Evolutionary conservation across 2,113 vertebrate species (phyloP).

Genomic region (Odontesthes bonariensis): DNA sequence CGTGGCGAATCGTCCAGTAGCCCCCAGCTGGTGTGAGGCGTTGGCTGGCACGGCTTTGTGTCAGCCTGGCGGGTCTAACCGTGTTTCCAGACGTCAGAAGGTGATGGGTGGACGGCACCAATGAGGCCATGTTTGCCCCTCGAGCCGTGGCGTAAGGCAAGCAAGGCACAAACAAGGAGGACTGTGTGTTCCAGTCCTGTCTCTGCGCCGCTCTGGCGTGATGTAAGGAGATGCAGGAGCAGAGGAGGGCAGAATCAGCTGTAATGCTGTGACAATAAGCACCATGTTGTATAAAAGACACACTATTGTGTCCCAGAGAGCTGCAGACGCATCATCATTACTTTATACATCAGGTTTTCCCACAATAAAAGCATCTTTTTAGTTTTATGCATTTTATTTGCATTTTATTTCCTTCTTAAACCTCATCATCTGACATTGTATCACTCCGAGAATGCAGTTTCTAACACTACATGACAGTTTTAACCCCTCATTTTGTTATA

Average conservation of each 20-base stretch:
- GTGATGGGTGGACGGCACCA: conserved; percentile 1
- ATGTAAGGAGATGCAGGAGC: conserved; percentile 28
- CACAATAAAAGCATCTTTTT: neutral
- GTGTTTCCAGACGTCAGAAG: conserved; percentile 36
- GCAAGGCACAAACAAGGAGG: conserved; percentile 42
- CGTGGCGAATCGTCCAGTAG: neutral
- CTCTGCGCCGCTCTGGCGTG: conserved; percentile 41
- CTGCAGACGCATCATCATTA: neutral
- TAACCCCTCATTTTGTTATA: no score
- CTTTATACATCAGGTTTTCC: neutral
- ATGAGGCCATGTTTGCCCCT: conserved; percentile 15
- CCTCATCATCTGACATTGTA: no score
- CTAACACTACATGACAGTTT: no score
- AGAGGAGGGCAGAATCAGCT: neutral
- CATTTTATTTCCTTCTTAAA: no score
- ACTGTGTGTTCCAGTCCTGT: conserved; percentile 53
- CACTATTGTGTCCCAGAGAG: neutral
- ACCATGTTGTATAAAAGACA: neutral
- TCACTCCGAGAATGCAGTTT: no score
- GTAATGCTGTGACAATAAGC: neutral
- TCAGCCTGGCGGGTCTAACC: conserved; percentile 22
- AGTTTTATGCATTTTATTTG: no score
- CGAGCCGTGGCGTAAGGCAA: conserved; percentile 13
- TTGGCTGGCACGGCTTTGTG: conserved; percentile 26
- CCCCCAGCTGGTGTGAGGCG: conserved; percentile 47